Conservation (phyloP, 1,140 invertebrate species). For the Drosophila albomicans region DNA sequence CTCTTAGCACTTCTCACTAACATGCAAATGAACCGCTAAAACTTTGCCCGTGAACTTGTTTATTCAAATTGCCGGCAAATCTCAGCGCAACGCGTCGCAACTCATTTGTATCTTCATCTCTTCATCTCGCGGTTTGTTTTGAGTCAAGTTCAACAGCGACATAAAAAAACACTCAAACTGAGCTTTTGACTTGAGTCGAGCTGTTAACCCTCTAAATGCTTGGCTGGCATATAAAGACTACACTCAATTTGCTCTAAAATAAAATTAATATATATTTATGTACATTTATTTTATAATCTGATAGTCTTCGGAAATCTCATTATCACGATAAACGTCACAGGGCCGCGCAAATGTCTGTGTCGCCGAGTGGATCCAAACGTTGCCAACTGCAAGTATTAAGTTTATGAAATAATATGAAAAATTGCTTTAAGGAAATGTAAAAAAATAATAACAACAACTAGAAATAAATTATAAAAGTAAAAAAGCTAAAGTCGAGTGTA, state of each 20-base stretch:
- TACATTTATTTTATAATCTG: constrained; percentile 72
- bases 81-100: constrained; percentile 24
- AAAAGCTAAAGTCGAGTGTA: too few species aligned
- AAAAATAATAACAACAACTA: constrained; percentile 86
- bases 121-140: constrained; percentile 36
- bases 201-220: constrained; percentile 34
- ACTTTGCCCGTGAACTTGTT: constrained; percentile 80
- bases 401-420: constrained; percentile 90
- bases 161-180: constrained; percentile 20
- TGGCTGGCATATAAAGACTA: not conserved
- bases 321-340: constrained; percentile 87
- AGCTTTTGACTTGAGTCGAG: constrained; percentile 25
- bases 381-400: constrained; percentile 93
- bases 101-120: constrained; percentile 25
- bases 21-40: constrained; percentile 69
- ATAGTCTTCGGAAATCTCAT: constrained; percentile 69
- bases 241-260: constrained; percentile 4
- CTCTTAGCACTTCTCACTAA: constrained; percentile 60
- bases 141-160: constrained; percentile 17
- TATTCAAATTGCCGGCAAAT: constrained; percentile 73
- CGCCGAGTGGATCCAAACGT: constrained; percentile 97
- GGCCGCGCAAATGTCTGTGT: constrained; percentile 95
- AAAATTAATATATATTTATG: constrained; percentile 34
- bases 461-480: not conserved
- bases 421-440: not conserved